Evolutionary conservation across 2,113 vertebrate genomes (phyloP).

Genomic region (Triplophysa dalaica): DNA sequence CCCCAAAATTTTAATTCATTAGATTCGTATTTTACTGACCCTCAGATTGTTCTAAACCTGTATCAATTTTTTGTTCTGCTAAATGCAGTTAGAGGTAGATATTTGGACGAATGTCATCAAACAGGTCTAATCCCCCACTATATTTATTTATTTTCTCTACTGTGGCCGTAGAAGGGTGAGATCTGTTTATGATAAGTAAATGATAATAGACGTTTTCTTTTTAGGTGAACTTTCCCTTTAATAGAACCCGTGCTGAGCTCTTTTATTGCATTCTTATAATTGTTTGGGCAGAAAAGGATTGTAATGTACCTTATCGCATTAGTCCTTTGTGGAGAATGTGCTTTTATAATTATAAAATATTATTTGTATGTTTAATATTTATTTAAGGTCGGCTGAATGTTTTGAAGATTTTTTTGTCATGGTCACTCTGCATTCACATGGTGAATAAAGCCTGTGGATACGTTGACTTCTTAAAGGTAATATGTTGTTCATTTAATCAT

Average conservation of each 20-base stretch:
- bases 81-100: too few species aligned
- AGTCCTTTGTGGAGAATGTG: background rate
- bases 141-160: too few species aligned
- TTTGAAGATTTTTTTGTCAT: background rate
- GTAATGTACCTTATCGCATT: background rate
- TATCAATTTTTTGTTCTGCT: too few species aligned
- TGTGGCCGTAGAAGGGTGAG: too few species aligned
- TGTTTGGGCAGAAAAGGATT: background rate
- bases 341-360: background rate
- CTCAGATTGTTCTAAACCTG: too few species aligned
- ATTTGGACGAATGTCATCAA: too few species aligned
- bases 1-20: too few species aligned
- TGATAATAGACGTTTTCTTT: too few species aligned
- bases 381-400: background rate
- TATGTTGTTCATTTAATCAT: conserved; percentile 5
- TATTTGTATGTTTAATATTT: background rate
- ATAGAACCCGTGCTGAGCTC: background rate
- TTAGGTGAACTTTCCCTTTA: background rate
- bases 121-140: too few species aligned
- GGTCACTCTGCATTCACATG: too few species aligned
- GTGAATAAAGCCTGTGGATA: background rate
- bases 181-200: too few species aligned
- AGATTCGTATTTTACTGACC: too few species aligned
- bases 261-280: background rate
- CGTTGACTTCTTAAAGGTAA: conserved; percentile 4